These are phyloP conservation scores for Mimas tiliae DNA, from an alignment of 2,888 invertebrate genomes.

Conservation along the genomic window DNA sequence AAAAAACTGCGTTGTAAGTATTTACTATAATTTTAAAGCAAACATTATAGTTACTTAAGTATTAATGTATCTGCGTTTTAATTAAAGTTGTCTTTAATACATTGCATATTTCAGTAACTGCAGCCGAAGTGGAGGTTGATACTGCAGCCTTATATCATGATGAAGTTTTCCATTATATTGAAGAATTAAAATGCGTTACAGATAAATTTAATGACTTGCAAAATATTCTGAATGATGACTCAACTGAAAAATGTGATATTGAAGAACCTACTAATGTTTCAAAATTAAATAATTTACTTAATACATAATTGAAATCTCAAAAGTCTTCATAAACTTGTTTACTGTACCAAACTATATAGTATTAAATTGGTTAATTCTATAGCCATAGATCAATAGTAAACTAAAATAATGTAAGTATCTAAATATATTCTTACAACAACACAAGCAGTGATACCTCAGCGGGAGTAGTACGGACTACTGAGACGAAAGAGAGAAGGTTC, in stretches of 20 bases:
- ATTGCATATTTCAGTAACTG: conserved; percentile 47
- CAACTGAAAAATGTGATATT: background rate
- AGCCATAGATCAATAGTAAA: too few species aligned
- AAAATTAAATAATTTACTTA: too few species aligned
- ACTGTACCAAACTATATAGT: too few species aligned
- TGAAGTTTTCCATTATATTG: conserved; percentile 56
- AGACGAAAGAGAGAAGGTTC: too few species aligned
- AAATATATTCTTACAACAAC: too few species aligned
- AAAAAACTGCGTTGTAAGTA: conserved; percentile 60
- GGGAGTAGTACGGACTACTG: too few species aligned
- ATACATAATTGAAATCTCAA: too few species aligned
- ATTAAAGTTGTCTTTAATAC: background rate
- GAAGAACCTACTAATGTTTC: background rate
- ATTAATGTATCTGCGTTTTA: background rate
- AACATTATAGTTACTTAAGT: background rate
- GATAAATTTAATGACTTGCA: conserved; percentile 2
- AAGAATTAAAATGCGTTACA: conserved; percentile 22
- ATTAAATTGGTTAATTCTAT: too few species aligned
- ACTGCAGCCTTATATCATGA: conserved; percentile 63
- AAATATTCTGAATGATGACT: background rate
- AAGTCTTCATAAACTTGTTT: too few species aligned
- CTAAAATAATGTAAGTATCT: too few species aligned
- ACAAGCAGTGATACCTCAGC: too few species aligned
- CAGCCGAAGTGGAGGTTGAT: conserved; percentile 67
- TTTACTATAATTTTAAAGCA: background rate